Conservation (phyloP, 2,113 vertebrate species). For the Lagopus leucura region DNA sequence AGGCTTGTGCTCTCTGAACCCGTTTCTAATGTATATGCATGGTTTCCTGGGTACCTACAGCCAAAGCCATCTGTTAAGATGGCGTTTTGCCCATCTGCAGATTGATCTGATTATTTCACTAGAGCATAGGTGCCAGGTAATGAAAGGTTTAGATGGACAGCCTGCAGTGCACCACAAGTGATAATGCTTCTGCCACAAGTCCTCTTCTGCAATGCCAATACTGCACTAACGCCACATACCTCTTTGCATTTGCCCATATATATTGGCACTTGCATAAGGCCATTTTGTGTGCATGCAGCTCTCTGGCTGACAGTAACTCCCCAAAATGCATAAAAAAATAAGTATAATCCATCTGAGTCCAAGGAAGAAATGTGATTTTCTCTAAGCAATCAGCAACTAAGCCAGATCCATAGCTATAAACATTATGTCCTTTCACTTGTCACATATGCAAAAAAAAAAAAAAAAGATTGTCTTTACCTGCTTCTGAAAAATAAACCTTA, state of each 20-base stretch:
- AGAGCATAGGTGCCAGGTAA: conserved; percentile 64
- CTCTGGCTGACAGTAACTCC: neutral
- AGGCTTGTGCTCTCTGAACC: neutral
- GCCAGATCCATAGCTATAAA: neutral
- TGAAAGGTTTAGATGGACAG: conserved; percentile 67
- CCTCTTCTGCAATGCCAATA: neutral
- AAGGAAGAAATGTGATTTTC: neutral
- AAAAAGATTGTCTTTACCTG: neutral
- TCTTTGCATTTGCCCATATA: conserved; percentile 35
- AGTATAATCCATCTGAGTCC: neutral
- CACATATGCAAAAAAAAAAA: neutral
- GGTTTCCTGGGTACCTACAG: conserved; percentile 52
- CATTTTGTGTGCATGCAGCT: neutral
- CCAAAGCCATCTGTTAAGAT: conserved; percentile 67
- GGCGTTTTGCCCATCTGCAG: conserved; percentile 61
- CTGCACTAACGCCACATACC: neutral
- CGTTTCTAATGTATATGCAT: conserved; percentile 49
- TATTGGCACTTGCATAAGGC: neutral
- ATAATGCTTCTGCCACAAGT: conserved; percentile 52
- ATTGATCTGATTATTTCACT: conserved; percentile 63
- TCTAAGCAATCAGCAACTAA: neutral
- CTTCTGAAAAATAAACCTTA: conserved; percentile 33
- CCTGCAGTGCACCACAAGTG: conserved; percentile 27
- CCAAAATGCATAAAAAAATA: conserved; percentile 22
- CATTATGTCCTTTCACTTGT: neutral